Evolutionary conservation across 1,140 invertebrate species (phyloP), one percentile per base, ranked within the genome.

Genomic region (Caenorhabditis tropicalis): DNA sequence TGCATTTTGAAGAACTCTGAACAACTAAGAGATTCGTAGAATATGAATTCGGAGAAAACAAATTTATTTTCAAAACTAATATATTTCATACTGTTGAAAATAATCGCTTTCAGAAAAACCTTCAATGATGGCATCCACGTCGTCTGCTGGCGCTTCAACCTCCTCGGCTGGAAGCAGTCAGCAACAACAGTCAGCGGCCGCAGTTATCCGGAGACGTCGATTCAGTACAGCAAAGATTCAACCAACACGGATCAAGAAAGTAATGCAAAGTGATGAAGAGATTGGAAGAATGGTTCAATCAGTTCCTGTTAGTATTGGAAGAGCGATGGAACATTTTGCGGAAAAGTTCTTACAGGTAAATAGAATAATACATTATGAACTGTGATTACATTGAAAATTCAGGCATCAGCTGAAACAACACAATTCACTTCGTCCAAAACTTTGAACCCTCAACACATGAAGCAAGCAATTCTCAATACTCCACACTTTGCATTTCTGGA

Each of bases 181-280:
- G 27, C 58, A 65, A 36, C 79, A 80, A 16, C 79, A 29, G 16
- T 5, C 24, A 21, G 21, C 79, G 1, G 48, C 79, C 4, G 86
- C 15, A 85, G 89, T 36, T 80, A 90, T 90, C 49, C 86, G 90
- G 56, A 90, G 91, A 79, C 84, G 89, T 24, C 88, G 89, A 5
- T 90, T 88, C 79, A 89, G 87, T 27, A 89, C 70, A 21, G 90
- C 90, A 31, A 89, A 90, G 46, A 90, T 90, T 82, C 89, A 90
- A 74, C 89, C 89, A 83, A 90, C 90, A 16, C 83, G 90, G 33
- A 86, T 91, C 21, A 91, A 91, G 56, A 91, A 91, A 65, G 90
- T 91, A 15, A 91, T 91, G 90, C 90, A 91, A 83, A 88, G 87
- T 60, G 90, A 91, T 85, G 90, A 91, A 65, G 90, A 91, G 9